These are phyloP conservation scores for Coreius guichenoti DNA, from an alignment of 2,797 vertebrate species.

Conservation along the genomic window DNA sequence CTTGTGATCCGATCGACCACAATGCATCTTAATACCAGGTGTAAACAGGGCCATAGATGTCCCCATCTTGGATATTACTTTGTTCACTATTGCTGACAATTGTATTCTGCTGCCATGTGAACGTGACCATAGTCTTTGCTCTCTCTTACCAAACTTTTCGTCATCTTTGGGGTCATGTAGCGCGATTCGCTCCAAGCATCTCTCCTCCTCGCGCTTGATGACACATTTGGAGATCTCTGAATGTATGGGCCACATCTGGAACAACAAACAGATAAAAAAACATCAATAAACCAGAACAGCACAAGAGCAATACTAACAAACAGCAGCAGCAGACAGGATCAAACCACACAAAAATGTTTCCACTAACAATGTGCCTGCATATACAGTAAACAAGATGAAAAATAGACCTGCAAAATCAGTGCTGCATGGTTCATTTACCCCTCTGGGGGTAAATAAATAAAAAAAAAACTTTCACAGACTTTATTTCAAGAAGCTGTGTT, in stretches of 20 bases:
- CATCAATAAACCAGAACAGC: conserved; percentile 40
- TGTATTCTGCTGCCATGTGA: too few relatives aligned
- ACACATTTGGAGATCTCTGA: conserved; percentile 82
- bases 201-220: conserved; percentile 89
- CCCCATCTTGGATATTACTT: too few relatives aligned
- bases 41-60: too few relatives aligned
- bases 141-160: conserved; percentile 69
- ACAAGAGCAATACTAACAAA: background rate
- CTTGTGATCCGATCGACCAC: too few relatives aligned
- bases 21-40: too few relatives aligned
- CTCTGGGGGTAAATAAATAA: background rate
- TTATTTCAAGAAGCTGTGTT: background rate
- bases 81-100: too few relatives aligned
- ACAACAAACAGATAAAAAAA: conserved; percentile 36
- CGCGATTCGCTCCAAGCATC: conserved; percentile 86
- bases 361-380: background rate
- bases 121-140: too few relatives aligned
- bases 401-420: background rate
- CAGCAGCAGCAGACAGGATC: background rate
- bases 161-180: conserved; percentile 68
- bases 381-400: conserved; percentile 30
- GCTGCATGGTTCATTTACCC: background rate
- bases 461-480: background rate
- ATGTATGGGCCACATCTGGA: conserved; percentile 80
- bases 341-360: background rate